phyloP scores from a whole-genome alignment of 1,140 invertebrate genomes.

The Diachasmimorpha longicaudata region DNA sequence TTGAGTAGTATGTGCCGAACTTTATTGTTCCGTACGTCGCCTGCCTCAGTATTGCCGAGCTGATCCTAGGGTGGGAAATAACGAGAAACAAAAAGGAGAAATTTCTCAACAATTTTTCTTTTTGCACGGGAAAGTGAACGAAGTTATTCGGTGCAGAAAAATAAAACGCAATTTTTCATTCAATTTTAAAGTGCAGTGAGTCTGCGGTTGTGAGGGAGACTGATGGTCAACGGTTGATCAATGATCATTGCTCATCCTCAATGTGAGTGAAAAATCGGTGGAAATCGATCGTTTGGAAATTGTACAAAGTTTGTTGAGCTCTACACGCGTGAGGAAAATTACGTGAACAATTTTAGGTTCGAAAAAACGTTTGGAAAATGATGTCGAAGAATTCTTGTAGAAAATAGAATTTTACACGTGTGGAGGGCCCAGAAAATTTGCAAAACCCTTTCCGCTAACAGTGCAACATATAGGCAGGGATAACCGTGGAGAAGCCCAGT shows the following conservation, averaged over 20 bases:
- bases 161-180: too few relatives aligned
- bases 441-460: too few relatives aligned
- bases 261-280: not conserved
- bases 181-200: too few relatives aligned
- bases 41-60: slow-evolving; percentile 89
- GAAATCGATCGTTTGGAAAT: not conserved
- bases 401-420: too few relatives aligned
- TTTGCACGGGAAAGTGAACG: not conserved
- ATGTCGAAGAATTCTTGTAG: too few relatives aligned
- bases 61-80: slow-evolving; percentile 71
- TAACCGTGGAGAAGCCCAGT: too few relatives aligned
- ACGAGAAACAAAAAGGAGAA: slow-evolving; percentile 29
- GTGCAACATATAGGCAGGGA: too few relatives aligned
- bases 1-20: slow-evolving; percentile 93
- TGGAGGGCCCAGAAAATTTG: too few relatives aligned
- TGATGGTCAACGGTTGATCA: not conserved
- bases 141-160: not conserved
- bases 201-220: not conserved
- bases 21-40: slow-evolving; percentile 96
- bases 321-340: not conserved
- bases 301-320: not conserved
- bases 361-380: too few relatives aligned
- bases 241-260: not conserved
- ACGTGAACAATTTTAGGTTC: too few relatives aligned
- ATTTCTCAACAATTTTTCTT: not conserved